Base-by-base conservation (phyloP, 2,888 invertebrate species). In the Cyrtodaria siliqua region DNA sequence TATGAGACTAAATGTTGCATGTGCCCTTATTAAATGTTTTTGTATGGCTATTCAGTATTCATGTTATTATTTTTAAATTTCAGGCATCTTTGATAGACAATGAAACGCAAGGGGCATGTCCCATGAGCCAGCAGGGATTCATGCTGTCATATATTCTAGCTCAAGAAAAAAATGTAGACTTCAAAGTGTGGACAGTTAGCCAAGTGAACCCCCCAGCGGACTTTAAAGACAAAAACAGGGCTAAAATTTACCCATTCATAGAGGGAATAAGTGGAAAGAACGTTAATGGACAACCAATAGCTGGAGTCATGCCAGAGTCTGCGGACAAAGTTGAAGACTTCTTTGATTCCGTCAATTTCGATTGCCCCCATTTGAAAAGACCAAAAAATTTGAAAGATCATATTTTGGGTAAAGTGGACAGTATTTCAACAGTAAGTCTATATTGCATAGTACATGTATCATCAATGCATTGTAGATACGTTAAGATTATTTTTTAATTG, bases 121-220 rank as follows among this genome's bases (percentile, higher is more conserved):
- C 99, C 63, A 99, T 99, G 94, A 99, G 99, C 92, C 99, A 99
- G 93, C 99, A 99, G 94, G 99, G 99, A 94, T 99, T 99, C 94
- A 99, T 99, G 99, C 98, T 91, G 27, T 91, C 92, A 63, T 92
- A 91, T 74, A 83, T 92, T 55, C 83, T 93, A 61, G 89, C 89
- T 53, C 88, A 89, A 79, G 83, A 86, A 67, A 86, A 89, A 72
- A 84, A 86, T 78, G 86, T 87, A 33, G 86, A 86, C 69, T 89
- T 90, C 80, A 88, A 86, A 83, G 90, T 90, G 40, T 90, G 86
- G 82, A 90, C 89, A 56, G 89, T 90, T 16, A 87, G 84, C 60
- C 86, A 86, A 52, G 84, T 84, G 49, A 85, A 83, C 66, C 88
- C 89, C 18, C 90, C 90, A 40, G 82, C 85, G 66, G 83, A 88